Conservation (phyloP, 2,888 invertebrate species). For the Blera fallax region DNA sequence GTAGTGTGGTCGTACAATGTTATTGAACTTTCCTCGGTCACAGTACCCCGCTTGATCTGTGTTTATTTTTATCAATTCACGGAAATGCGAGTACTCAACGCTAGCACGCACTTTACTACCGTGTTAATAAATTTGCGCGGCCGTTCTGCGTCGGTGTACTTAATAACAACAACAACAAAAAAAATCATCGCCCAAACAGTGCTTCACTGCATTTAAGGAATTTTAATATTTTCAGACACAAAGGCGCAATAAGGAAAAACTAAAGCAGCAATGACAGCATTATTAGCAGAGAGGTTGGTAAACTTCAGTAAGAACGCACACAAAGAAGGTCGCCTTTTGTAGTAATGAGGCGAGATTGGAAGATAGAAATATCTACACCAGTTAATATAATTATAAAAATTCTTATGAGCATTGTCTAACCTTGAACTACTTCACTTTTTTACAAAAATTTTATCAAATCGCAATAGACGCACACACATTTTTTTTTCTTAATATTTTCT, state of each 20-base stretch:
- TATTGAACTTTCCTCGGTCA: constrained; percentile 26
- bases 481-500: neutral
- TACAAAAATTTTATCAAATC: neutral
- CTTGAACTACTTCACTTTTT: neutral
- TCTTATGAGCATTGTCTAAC: neutral
- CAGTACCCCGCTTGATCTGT: neutral
- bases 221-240: neutral
- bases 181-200: neutral
- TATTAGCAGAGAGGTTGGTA: constrained; percentile 15
- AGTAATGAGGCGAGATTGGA: neutral
- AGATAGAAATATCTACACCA: neutral
- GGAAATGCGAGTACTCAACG: constrained; percentile 5
- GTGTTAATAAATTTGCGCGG: constrained; percentile 10
- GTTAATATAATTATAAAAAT: neutral
- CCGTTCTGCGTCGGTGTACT: constrained; percentile 9
- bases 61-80: constrained; percentile 9
- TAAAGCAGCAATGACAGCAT: neutral
- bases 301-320: neutral
- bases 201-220: neutral
- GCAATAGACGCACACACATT: neutral
- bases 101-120: neutral
- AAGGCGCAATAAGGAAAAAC: constrained; percentile 3
- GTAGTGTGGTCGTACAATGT: neutral
- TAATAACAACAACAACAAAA: neutral
- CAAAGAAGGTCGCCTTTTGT: neutral